Conservation (phyloP, 2,888 invertebrate genomes). For the Coronaproctus castanopsis region DNA sequence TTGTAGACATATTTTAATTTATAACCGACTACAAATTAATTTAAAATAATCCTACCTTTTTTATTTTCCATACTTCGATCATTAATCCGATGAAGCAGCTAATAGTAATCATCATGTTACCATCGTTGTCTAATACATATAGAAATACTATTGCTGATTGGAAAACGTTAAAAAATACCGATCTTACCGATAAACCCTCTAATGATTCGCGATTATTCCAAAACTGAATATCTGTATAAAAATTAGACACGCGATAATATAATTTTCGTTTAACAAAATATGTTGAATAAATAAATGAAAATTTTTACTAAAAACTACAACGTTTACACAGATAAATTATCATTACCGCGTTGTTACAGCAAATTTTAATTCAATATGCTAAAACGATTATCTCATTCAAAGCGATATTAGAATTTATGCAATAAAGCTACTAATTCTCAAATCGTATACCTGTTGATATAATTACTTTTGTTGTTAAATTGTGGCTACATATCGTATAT, state of each 20-base stretch:
- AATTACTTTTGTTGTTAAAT: too few species aligned
- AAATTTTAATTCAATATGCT: neutral
- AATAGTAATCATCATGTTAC: constrained; percentile 84
- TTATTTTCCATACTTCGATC: constrained; percentile 98
- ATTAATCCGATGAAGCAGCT: constrained; percentile 84
- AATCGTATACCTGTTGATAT: too few species aligned
- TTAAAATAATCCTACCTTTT: constrained; percentile 47
- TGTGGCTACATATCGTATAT: too few species aligned
- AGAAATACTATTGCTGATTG: constrained; percentile 86
- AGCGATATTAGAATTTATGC: too few species aligned
- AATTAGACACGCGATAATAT: too few species aligned
- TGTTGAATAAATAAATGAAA: neutral
- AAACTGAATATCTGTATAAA: constrained; percentile 73
- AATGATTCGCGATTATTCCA: constrained; percentile 95
- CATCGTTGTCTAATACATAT: constrained; percentile 96
- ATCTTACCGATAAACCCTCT: constrained; percentile 91
- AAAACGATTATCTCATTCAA: too few species aligned
- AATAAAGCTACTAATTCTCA: too few species aligned
- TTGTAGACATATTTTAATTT: too few species aligned
- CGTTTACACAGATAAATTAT: neutral
- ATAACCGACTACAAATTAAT: too few species aligned
- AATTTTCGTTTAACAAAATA: neutral
- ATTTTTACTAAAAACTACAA: constrained; percentile 3
- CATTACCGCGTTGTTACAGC: neutral
- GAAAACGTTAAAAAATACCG: constrained; percentile 95